A percentile compares a stretch with the other conserved stretches of the same genome.
Conservation (phyloP, 2,797 vertebrate genomes). For the Danio kyathit region DNA sequence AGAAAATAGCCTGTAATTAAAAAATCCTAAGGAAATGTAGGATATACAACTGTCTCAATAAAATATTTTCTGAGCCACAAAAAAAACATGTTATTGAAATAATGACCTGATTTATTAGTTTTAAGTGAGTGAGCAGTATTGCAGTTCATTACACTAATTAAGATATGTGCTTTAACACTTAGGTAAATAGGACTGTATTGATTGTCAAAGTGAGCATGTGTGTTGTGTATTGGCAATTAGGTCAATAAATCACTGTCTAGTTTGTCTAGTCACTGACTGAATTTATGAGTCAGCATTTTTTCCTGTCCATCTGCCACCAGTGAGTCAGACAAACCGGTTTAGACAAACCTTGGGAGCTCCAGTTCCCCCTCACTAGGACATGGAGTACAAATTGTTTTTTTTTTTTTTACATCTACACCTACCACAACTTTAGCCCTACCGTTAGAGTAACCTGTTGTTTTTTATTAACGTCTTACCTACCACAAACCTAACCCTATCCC, state of each 20-base stretch:
- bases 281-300: slow-evolving; percentile 18
- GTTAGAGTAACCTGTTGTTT: too few relatives aligned
- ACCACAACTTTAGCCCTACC: too few relatives aligned
- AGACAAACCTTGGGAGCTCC: not conserved
- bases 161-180: slow-evolving; percentile 6
- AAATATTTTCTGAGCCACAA: not conserved
- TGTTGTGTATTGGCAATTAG: not conserved
- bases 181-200: slow-evolving; percentile 33
- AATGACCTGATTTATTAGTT: not conserved
- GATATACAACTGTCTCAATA: not conserved
- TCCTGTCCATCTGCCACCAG: not conserved
- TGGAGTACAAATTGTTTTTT: too few relatives aligned
- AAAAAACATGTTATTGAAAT: slow-evolving; percentile 1
- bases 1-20: not conserved
- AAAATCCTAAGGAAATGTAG: not conserved
- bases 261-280: slow-evolving; percentile 5
- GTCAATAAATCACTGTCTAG: not conserved
- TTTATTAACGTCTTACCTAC: too few relatives aligned
- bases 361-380: too few relatives aligned
- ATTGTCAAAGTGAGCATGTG: slow-evolving; percentile 3
- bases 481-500: too few relatives aligned
- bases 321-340: slow-evolving; percentile 25
- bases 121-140: not conserved
- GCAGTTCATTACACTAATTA: not conserved
- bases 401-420: too few relatives aligned